Evolutionary conservation across 2,797 vertebrate genomes (phyloP).

Genomic region (Neosilurus mollespiculum): DNA sequence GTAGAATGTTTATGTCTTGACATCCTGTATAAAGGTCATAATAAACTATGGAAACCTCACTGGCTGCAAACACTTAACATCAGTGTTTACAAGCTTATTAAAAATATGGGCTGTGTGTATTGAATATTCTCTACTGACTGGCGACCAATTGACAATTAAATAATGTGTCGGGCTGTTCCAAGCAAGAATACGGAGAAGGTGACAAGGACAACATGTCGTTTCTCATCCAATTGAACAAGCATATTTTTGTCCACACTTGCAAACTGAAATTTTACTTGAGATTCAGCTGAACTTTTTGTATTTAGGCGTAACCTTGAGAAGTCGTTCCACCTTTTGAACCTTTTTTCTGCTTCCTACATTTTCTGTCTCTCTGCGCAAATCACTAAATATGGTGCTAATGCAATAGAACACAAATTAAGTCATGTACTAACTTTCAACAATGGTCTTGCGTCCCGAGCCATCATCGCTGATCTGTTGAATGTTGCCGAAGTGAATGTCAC

Average conservation of each 20-base stretch:
- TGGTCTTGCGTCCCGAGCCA: constrained; percentile 84
- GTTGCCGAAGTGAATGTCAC: constrained; percentile 98
- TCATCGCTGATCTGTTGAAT: constrained; percentile 96
- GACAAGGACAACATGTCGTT: background rate
- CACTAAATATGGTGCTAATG: too few relatives aligned
- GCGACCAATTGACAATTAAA: background rate
- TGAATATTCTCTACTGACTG: background rate
- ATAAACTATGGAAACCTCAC: background rate
- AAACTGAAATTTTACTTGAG: background rate
- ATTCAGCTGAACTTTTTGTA: background rate
- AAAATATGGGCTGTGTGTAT: background rate
- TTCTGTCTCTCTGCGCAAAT: background rate
- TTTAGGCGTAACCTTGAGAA: background rate
- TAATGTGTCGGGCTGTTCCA: background rate
- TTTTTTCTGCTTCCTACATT: background rate
- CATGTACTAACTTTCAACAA: constrained; percentile 90
- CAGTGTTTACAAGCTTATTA: background rate
- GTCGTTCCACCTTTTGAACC: background rate
- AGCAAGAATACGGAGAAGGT: background rate
- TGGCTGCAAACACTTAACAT: background rate
- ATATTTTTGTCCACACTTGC: background rate
- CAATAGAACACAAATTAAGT: background rate
- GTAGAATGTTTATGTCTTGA: background rate
- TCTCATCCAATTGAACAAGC: background rate
- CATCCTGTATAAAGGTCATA: background rate